Base-by-base conservation (phyloP, 2,888 invertebrate genomes). In the Allophyes oxyacanthae region DNA sequence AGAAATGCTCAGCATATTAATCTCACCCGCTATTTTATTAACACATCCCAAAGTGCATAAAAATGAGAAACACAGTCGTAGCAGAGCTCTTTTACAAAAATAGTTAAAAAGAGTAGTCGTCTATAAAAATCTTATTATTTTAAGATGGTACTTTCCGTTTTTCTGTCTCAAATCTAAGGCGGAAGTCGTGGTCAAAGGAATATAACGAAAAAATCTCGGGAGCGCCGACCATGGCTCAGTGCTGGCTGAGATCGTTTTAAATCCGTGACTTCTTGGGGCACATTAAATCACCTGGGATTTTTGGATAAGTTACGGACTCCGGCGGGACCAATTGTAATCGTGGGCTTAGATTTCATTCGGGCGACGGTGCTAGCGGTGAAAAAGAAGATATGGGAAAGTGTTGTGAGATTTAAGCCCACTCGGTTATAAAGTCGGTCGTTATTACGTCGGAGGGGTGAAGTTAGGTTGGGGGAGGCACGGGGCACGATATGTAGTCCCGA, bases 251-350 rank as follows among this genome's bases (percentile, higher is more conserved):
- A 80, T 81, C 79, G 67, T 75, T 82, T 80, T 78, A 82, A 82
- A 74, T 75, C 74, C 65, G 52, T 69, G 69, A 72, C 73, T 83
- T 77, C 73, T 77, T 78, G 71, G 68, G 40, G 70, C 68, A 78
- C 78, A 81, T 86, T 87, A 86, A 87, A 87, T 87, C 84, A 86
- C 81, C 71, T 78, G 67, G 85, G 83, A 85, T 86, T 87, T 87
- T 86, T 83, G 77, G 81, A 82, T 83, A 86, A 84, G 77, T 86
- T 86, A 84, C 81, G 41, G 80, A 75, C 75, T 79, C 82, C 77
- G 56, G 55, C 48, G 83, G 79, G 84, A 81, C 74, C 82, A 83
- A 86, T 84, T 80, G 81, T 81, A 82, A 84, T 81, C 81, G 79
- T 75, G 64, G 69, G 78, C 77, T 81, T 75, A 78, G 77, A 78